A percentile compares a stretch with the other conserved stretches of the same genome.
Conservation (phyloP, 2,113 vertebrate species). For the Passer montanus region DNA sequence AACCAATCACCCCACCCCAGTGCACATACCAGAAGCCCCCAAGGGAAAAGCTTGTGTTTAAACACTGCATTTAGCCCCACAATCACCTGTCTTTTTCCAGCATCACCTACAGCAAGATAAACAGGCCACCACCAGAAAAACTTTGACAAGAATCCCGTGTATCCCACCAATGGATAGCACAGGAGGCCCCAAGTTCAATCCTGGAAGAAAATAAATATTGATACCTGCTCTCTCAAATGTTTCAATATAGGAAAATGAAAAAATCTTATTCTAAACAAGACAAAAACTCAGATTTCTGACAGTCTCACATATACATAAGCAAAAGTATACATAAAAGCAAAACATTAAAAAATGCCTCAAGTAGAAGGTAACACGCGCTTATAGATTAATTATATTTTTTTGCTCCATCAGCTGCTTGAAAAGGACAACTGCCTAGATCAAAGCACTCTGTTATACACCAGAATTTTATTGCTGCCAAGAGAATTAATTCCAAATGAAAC, state of each 20-base stretch:
- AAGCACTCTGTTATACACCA: neutral
- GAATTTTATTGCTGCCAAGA: neutral
- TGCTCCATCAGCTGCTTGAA: neutral
- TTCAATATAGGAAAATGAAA: neutral
- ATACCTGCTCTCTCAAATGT: neutral
- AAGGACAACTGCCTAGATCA: neutral
- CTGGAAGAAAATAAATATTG: neutral
- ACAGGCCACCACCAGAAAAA: neutral
- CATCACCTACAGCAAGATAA: neutral
- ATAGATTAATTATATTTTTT: neutral
- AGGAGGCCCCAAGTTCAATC: neutral
- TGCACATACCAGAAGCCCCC: fast-evolving
- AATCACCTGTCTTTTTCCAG: neutral
- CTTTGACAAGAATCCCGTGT: neutral
- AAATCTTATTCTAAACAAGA: neutral
- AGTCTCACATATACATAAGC: neutral
- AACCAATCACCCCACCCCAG: fast-evolving
- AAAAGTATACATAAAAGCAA: neutral
- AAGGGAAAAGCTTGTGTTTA: neutral
- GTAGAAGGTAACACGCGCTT: neutral
- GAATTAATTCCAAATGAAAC: neutral
- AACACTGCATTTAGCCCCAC: neutral
- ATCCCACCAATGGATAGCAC: neutral
- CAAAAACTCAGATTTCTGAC: neutral
- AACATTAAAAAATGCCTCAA: neutral